Percentiles rank a stretch among this genome's conserved stretches.
phyloP scores from a whole-genome alignment of 37 sponge, comb jelly and placozoan species.

The Eunapius fragilis region DNA sequence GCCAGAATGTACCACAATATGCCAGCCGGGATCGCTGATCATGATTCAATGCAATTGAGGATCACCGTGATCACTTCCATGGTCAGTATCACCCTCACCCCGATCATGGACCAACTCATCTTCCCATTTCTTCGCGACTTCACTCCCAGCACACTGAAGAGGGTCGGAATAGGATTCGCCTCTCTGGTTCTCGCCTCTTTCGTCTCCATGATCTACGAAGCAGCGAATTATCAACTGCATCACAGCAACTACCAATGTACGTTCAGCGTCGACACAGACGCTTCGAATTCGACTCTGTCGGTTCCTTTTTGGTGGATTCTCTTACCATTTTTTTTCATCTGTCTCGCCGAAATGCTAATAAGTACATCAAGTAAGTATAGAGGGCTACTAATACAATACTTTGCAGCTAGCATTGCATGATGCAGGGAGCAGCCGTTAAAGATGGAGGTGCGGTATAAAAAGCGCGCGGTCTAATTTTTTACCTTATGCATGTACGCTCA shows the following conservation, averaged over 20 bases:
- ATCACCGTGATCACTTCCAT: background rate
- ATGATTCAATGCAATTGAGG: no score
- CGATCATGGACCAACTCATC: conserved; percentile 8
- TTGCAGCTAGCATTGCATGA: no score
- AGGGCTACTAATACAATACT: background rate
- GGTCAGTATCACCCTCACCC: background rate
- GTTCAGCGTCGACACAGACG: no score
- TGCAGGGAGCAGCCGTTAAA: no score
- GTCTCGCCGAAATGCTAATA: conserved; percentile 18
- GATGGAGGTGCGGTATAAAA: no score
- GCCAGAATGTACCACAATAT: no score
- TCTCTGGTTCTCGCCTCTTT: background rate
- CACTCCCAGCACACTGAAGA: conserved; percentile 33
- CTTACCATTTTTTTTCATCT: background rate
- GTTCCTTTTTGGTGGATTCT: background rate
- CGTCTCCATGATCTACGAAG: background rate
- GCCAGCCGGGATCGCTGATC: no score
- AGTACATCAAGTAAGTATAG: conserved; percentile 19
- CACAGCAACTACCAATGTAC: background rate
- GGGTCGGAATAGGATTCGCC: conserved; percentile 17
- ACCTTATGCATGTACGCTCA: no score
- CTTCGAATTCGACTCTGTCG: background rate
- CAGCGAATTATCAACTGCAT: background rate
- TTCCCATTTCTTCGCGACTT: conserved; percentile 36
- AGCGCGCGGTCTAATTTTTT: no score